Conservation (phyloP, 2,113 vertebrate species). For the Trochalopteron elliotii region DNA sequence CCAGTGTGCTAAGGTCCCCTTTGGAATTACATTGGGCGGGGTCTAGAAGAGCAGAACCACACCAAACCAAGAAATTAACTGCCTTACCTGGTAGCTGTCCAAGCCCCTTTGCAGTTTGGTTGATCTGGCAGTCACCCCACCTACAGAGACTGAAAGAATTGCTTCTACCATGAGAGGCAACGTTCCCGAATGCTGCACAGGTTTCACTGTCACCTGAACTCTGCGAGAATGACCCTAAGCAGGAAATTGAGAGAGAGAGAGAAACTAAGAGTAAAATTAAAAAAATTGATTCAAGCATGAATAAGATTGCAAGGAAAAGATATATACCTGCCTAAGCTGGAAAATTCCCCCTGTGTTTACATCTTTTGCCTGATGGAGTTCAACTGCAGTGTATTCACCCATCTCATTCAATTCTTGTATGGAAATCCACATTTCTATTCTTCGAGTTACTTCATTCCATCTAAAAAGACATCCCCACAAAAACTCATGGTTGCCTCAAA, state of each 20-base stretch:
- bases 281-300: not conserved
- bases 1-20: not conserved
- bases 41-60: not conserved
- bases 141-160: slow-evolving; percentile 88
- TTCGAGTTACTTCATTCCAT: slow-evolving; percentile 95
- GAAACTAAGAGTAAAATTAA: not conserved
- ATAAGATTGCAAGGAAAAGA: not conserved
- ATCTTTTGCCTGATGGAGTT: slow-evolving; percentile 90
- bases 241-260: not conserved
- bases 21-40: not conserved
- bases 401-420: slow-evolving; percentile 95
- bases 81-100: slow-evolving; percentile 95
- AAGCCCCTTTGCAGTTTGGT: slow-evolving; percentile 91
- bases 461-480: slow-evolving; percentile 62
- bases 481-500: not conserved
- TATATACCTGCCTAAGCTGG: slow-evolving; percentile 89
- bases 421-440: slow-evolving; percentile 91
- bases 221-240: slow-evolving; percentile 94
- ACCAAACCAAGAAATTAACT: not conserved
- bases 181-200: slow-evolving; percentile 91
- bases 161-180: slow-evolving; percentile 95
- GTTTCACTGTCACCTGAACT: slow-evolving; percentile 90
- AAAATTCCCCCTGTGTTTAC: slow-evolving; percentile 95
- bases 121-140: slow-evolving; percentile 91
- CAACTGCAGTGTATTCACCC: slow-evolving; percentile 92